Base-by-base conservation (phyloP, 2,888 invertebrate species). In the Melikaiella ostensackeni region DNA sequence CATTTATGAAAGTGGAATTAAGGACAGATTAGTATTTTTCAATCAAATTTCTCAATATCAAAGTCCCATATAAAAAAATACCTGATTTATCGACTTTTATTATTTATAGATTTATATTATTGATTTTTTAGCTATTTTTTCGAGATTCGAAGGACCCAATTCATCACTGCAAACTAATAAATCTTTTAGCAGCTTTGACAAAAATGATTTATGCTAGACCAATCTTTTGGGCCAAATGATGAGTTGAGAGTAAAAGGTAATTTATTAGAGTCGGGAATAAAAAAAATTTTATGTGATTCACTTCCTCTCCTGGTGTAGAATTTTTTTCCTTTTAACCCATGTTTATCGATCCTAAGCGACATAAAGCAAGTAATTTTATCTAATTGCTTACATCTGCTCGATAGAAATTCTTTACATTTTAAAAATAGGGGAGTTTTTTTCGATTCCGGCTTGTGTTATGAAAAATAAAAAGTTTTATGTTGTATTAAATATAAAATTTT, bases 361-460 rank as follows among this genome's bases (percentile, higher is more conserved):
- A 30, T 46, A 66, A 66, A 66, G 66, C 27, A 66, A 27, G 66
- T 27, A 66, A 66, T 66, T 66, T 66, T 42, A 66, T 66, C 66
- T 42, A 66, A 66, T 42, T 46, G 46, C 50, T 19, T 33, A 50
- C 70, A 70, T 70, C 70, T 70, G 70, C 70, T 70, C 50, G 46
- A 27, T 19, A 8, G 30, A 46, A 70, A 50, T n/a, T 46, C 46
- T 70, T 46, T 9, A 27, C 16, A 30, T 46, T 66, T 66, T 66
- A 19, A 66, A 46, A 66, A 62, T 30, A 62, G 30, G 57, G 57
- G 57, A 24, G 24, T 24, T 50, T 50, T 50, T 50, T 50, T 50
- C n/a, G 2, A 50, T 50, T 50, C 50, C 19, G 50, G 50, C 7
- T 50, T 8, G 2, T 50, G 50, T 50, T 50, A 8, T 2, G 8